Percentiles rank a stretch among this genome's conserved stretches.
phyloP scores from a whole-genome alignment of 2,888 invertebrate genomes.

The Meiosimyza platycephala region DNA sequence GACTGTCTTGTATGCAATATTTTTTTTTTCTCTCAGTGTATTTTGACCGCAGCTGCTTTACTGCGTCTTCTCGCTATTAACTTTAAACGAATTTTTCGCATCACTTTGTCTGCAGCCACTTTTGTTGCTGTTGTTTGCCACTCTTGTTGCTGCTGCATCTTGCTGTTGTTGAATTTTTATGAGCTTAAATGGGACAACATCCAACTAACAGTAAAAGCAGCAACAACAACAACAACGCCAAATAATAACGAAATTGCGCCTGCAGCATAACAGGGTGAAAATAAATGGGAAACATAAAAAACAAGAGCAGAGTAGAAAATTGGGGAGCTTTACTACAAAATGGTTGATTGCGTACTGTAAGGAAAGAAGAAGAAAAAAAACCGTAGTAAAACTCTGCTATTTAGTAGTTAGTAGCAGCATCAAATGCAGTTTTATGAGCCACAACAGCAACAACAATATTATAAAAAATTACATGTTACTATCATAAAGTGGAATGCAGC shows the following conservation, averaged over 20 bases:
- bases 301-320: background rate
- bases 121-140: background rate
- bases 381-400: too few relatives aligned
- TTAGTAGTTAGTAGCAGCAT: too few relatives aligned
- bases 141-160: slow-evolving; percentile 1
- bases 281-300: slow-evolving; percentile 24
- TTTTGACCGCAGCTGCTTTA: slow-evolving; percentile 19
- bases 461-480: background rate
- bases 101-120: slow-evolving; percentile 19
- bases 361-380: too few relatives aligned
- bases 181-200: slow-evolving; percentile 34
- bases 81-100: slow-evolving; percentile 25
- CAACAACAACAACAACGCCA: slow-evolving; percentile 5
- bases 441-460: slow-evolving; percentile 1
- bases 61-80: slow-evolving; percentile 13
- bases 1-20: too few relatives aligned
- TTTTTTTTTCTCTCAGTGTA: background rate
- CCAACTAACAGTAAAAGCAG: background rate
- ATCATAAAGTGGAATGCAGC: background rate
- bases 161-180: slow-evolving; percentile 34
- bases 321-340: background rate
- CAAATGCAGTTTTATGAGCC: too few relatives aligned
- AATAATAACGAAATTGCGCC: slow-evolving; percentile 1
- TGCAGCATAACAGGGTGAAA: slow-evolving; percentile 10
- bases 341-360: too few relatives aligned